phyloP scores from a whole-genome alignment of 2,797 vertebrate genomes.

The Zalophus californianus region DNA sequence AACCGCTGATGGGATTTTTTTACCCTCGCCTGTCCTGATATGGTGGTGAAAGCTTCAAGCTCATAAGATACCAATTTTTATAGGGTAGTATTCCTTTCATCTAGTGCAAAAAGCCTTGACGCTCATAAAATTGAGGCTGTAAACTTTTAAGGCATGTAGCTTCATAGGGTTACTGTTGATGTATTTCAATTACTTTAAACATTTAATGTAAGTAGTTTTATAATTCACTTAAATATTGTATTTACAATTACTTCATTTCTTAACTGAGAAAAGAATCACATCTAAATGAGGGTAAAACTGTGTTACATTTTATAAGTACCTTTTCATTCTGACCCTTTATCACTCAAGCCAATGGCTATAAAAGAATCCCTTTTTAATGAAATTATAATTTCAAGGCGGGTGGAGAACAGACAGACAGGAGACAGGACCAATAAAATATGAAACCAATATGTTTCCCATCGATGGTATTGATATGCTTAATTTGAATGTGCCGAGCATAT shows the following conservation, averaged over 20 bases:
- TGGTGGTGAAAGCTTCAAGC: constrained; percentile 45
- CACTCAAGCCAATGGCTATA: constrained; percentile 28
- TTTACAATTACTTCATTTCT: constrained; percentile 72
- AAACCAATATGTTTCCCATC: not conserved
- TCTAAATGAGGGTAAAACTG: constrained; percentile 5
- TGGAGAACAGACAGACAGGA: not conserved
- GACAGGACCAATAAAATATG: not conserved
- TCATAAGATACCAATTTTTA: constrained; percentile 71
- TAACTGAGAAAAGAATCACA: constrained; percentile 59
- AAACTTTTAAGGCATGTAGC: constrained; percentile 78
- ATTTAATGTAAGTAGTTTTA: constrained; percentile 77
- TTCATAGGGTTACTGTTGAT: constrained; percentile 60
- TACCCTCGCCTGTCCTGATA: constrained; percentile 58
- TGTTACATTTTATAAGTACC: not conserved
- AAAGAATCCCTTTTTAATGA: constrained; percentile 52
- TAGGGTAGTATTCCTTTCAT: constrained; percentile 73
- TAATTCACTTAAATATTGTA: constrained; percentile 75
- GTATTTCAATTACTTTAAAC: constrained; percentile 55
- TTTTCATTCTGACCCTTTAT: constrained; percentile 69
- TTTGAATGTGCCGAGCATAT: not conserved
- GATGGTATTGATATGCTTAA: not conserved
- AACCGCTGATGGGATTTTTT: not conserved
- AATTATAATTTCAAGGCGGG: not conserved
- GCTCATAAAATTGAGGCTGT: constrained; percentile 71
- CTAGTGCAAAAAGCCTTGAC: constrained; percentile 76